These are phyloP conservation scores for Arenaria interpres DNA, from an alignment of 2,113 vertebrate genomes.

Conservation along the genomic window DNA sequence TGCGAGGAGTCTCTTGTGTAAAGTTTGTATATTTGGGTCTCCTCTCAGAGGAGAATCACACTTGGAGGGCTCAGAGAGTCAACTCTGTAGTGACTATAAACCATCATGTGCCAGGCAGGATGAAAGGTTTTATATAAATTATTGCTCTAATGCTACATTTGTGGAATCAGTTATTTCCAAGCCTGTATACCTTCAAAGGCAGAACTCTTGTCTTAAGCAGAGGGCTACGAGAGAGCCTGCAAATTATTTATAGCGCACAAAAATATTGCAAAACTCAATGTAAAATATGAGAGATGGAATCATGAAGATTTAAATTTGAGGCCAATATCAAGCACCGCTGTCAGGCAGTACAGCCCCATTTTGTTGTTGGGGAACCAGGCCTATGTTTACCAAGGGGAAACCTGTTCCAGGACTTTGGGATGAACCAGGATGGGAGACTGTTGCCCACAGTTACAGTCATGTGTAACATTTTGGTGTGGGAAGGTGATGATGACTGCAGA, in stretches of 20 bases:
- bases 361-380: neutral
- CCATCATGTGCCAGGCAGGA: neutral
- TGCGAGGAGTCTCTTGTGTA: neutral
- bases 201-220: neutral
- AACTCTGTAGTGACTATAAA: neutral
- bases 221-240: neutral
- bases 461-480: neutral
- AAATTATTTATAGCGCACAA: neutral
- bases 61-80: neutral
- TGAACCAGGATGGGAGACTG: neutral
- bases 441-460: neutral
- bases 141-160: neutral
- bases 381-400: neutral
- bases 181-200: neutral
- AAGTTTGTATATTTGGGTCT: neutral
- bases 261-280: neutral
- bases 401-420: neutral
- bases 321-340: neutral
- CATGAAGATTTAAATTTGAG: neutral
- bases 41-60: neutral
- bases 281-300: neutral
- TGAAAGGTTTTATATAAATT: conserved; percentile 35
- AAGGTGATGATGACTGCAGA: neutral
- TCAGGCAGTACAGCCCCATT: neutral
- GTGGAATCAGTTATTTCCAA: neutral